Percentiles rank a stretch among this genome's conserved stretches.
These are phyloP conservation scores for Drosophila macrospina DNA, from an alignment of 2,888 invertebrate species.

Conservation along the genomic window DNA sequence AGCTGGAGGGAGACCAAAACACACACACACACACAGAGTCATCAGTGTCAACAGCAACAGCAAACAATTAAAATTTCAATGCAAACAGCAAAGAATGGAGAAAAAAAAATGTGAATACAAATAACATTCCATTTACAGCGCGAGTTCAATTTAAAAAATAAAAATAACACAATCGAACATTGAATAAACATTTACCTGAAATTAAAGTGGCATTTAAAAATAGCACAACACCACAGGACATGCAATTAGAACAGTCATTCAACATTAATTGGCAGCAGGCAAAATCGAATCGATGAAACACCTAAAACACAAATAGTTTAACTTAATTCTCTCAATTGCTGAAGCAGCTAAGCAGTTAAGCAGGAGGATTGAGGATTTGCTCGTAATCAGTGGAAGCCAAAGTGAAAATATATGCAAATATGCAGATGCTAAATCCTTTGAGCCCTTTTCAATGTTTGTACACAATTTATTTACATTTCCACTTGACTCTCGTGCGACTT, in stretches of 20 bases:
- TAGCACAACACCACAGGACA: slow-evolving; percentile 1
- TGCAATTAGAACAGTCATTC: slow-evolving; percentile 8
- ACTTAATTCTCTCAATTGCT: slow-evolving; percentile 5
- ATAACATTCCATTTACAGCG: slow-evolving; percentile 12
- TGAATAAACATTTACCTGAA: slow-evolving; percentile 57
- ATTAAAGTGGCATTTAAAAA: slow-evolving; percentile 30
- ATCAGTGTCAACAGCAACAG: slow-evolving; percentile 56
- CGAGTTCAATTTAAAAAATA: slow-evolving; percentile 47
- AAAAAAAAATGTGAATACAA: slow-evolving; percentile 31
- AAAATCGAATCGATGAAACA: slow-evolving; percentile 8
- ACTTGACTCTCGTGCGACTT: slow-evolving; percentile 17
- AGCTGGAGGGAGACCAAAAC: slow-evolving; percentile 14
- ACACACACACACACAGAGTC: slow-evolving; percentile 13
- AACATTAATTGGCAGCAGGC: background rate
- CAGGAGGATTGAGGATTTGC: slow-evolving; percentile 1
- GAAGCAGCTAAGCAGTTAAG: background rate
- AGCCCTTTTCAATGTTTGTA: slow-evolving; percentile 63
- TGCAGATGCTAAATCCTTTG: slow-evolving; percentile 58
- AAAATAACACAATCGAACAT: slow-evolving; percentile 53
- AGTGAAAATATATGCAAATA: slow-evolving; percentile 33
- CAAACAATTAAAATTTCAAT: slow-evolving; percentile 66
- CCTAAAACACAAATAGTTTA: slow-evolving; percentile 7
- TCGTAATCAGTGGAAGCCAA: slow-evolving; percentile 27
- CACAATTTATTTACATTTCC: slow-evolving; percentile 61
- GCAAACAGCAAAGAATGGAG: slow-evolving; percentile 47